A percentile compares a stretch with the other conserved stretches of the same genome.
phyloP scores from a whole-genome alignment of 1,140 invertebrate species.

The Marisa cornuarietis region DNA sequence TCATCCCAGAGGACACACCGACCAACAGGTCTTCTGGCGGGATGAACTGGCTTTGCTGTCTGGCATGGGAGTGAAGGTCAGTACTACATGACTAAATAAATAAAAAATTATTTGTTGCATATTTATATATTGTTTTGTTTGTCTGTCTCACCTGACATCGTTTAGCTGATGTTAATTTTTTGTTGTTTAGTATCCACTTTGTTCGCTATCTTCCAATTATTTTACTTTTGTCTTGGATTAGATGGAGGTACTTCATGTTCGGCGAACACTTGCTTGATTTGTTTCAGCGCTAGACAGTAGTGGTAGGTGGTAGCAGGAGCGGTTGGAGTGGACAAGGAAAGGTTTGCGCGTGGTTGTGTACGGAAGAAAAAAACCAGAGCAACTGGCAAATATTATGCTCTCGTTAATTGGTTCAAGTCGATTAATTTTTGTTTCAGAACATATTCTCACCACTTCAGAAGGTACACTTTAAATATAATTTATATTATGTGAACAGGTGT shows the following conservation, averaged over 20 bases:
- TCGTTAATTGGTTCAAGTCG: too few species aligned
- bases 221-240: too few species aligned
- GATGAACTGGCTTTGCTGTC: conserved; percentile 49
- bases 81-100: background rate
- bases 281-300: too few species aligned
- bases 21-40: conserved; percentile 52
- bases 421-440: too few species aligned
- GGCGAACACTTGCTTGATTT: too few species aligned
- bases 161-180: background rate
- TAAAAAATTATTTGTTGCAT: background rate
- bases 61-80: conserved; percentile 58
- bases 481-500: conserved; percentile 40
- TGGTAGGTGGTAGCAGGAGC: too few species aligned
- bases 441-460: background rate
- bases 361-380: background rate
- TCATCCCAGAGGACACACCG: conserved; percentile 55
- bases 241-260: too few species aligned
- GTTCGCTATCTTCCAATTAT: too few species aligned
- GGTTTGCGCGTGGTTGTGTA: too few species aligned
- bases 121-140: background rate
- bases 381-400: background rate
- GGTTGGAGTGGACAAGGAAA: too few species aligned
- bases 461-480: background rate
- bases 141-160: background rate
- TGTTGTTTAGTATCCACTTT: too few species aligned